phyloP scores from a whole-genome alignment of 2,888 invertebrate species.

The Drosophila formosana region DNA sequence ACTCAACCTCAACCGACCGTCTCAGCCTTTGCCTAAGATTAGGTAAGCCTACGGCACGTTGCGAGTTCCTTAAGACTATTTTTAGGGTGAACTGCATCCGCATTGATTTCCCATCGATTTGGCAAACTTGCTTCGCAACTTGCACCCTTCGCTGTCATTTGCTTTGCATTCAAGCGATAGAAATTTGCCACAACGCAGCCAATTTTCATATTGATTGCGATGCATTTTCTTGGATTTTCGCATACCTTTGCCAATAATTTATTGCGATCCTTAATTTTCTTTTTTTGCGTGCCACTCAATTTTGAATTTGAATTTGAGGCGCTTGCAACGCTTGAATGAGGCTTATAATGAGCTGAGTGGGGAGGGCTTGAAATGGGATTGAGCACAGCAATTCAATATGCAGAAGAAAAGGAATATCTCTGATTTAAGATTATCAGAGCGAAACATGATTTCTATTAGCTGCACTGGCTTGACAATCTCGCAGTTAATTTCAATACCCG shows the following conservation, averaged over 20 bases:
- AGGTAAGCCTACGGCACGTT: conserved; percentile 40
- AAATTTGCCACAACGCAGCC: conserved; percentile 39
- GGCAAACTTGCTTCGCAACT: conserved; percentile 6
- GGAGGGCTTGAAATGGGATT: conserved; percentile 66
- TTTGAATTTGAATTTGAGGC: conserved; percentile 72
- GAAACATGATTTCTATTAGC: not conserved
- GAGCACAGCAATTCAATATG: conserved; percentile 22
- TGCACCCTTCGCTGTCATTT: conserved; percentile 61
- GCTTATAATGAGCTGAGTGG: conserved; percentile 44
- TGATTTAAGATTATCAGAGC: not conserved
- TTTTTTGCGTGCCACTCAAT: conserved; percentile 53
- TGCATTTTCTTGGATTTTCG: conserved; percentile 55
- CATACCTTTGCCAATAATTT: conserved; percentile 69
- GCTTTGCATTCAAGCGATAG: conserved; percentile 47
- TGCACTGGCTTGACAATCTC: not conserved
- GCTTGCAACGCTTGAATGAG: conserved; percentile 36
- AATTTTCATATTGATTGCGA: conserved; percentile 63
- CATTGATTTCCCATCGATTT: conserved; percentile 70
- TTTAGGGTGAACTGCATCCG: conserved; percentile 63
- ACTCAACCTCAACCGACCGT: conserved; percentile 44
- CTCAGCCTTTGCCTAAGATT: conserved; percentile 58
- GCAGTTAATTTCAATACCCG: not conserved
- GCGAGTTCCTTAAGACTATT: conserved; percentile 35
- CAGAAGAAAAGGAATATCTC: not conserved
- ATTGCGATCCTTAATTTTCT: conserved; percentile 64